Conservation (phyloP, 1,140 invertebrate genomes). For the Epicauta chinensis region DNA sequence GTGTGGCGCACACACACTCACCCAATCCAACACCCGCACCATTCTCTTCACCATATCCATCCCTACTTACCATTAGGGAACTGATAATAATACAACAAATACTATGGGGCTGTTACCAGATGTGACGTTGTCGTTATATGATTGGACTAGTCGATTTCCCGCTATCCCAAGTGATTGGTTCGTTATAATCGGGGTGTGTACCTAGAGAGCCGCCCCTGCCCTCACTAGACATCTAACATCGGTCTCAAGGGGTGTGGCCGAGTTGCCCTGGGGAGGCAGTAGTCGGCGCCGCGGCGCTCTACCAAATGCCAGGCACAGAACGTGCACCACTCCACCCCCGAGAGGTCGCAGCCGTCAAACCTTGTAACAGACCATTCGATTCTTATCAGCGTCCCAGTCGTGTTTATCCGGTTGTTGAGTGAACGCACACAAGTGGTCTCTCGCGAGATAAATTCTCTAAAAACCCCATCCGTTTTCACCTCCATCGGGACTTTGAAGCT, state of each 20-base stretch:
- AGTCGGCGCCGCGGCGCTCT: constrained; percentile 2
- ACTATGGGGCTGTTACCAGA: constrained; percentile 25
- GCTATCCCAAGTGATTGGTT: constrained; percentile 28
- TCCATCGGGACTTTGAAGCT: constrained; percentile 20
- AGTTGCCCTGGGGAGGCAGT: constrained; percentile 14
- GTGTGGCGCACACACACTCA: neutral
- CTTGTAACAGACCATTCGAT: constrained; percentile 28
- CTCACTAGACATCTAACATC: constrained; percentile 24
- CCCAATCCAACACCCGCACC: neutral
- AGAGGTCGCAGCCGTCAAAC: constrained; percentile 31
- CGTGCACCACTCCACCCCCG: constrained; percentile 33
- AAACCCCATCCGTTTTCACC: constrained; percentile 18
- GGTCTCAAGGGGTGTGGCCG: constrained; percentile 20
- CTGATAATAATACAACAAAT: constrained; percentile 12
- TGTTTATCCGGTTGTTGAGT: constrained; percentile 32
- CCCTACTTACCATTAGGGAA: constrained; percentile 4
- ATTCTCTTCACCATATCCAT: constrained; percentile 1
- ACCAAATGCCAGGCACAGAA: constrained; percentile 18
- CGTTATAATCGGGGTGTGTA: constrained; percentile 23
- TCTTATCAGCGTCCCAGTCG: constrained; percentile 41
- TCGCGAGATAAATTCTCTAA: constrained; percentile 29
- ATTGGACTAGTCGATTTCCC: constrained; percentile 29
- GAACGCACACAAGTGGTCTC: constrained; percentile 29
- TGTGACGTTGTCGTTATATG: constrained; percentile 10
- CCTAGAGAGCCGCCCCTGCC: constrained; percentile 23